Conservation (phyloP, 2,797 vertebrate species). For the Pseudopleuronectes americanus region DNA sequence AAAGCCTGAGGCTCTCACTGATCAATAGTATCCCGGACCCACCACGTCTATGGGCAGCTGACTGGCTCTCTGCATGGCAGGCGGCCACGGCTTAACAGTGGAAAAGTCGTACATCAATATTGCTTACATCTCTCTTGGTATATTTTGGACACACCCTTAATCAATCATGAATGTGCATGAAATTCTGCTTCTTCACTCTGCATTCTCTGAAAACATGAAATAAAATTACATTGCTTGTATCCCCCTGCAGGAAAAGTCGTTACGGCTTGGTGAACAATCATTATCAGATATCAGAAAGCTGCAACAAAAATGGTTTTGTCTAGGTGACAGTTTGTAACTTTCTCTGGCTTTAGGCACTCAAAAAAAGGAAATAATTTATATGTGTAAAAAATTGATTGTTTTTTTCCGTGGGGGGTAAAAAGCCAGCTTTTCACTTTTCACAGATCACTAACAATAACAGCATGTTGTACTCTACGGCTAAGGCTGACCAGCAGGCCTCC, state of each 20-base stretch:
- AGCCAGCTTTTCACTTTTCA: not conserved
- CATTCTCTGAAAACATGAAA: not conserved
- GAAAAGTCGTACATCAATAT: slow-evolving; percentile 51
- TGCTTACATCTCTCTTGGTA: slow-evolving; percentile 30
- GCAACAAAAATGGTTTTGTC: slow-evolving; percentile 24
- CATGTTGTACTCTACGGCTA: not conserved
- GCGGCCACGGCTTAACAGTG: slow-evolving; percentile 40
- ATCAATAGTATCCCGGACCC: slow-evolving; percentile 72
- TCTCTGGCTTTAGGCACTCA: slow-evolving; percentile 27
- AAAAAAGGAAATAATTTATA: too few relatives aligned
- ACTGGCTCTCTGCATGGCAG: slow-evolving; percentile 56
- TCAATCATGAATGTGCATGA: slow-evolving; percentile 21
- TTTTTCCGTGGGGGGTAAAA: not conserved
- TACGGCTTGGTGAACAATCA: slow-evolving; percentile 1
- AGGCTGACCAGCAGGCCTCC: not conserved
- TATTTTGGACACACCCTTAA: slow-evolving; percentile 35
- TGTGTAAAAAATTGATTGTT: not conserved
- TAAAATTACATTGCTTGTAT: not conserved
- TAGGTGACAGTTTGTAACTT: slow-evolving; percentile 21
- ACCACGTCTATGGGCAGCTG: slow-evolving; percentile 52
- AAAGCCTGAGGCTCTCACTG: slow-evolving; percentile 60
- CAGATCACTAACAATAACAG: not conserved
- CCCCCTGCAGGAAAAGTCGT: slow-evolving; percentile 4
- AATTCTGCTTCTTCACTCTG: slow-evolving; percentile 9
- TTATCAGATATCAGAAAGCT: slow-evolving; percentile 11